Evolutionary conservation across 2,888 invertebrate genomes (phyloP), one percentile per base, ranked within the genome.

Genomic region (Sphaeridia pumilis): DNA sequence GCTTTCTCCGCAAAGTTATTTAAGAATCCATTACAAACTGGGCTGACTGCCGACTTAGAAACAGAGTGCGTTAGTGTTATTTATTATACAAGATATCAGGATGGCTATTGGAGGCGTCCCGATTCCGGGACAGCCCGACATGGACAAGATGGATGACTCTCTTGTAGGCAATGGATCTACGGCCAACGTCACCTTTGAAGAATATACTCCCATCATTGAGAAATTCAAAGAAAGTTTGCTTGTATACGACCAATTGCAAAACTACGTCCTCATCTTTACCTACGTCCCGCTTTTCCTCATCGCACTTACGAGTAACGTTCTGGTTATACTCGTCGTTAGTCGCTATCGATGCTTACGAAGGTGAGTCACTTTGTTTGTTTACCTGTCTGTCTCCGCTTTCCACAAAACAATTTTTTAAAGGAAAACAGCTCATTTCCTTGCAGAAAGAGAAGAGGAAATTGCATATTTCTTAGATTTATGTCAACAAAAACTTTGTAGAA

Each of bases 291-390:
- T 81, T 3, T 79, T 81, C 55, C 63, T 80, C 17, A 65, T 80
- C 44, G 81, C 82, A 0, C 68, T 81, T 21, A 69, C 76, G 5
- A 78, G 81, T 2, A 82, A 83, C 65, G 71, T 77, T n/a, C 70
- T 82, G 10, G 77, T 82, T 1, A 81, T 83, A 49, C 71, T 79
- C 2, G 79, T 82, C 1, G 80, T 82, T 47, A 75, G 80, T 56
- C 80, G 80, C 65, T 81, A 79, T 66, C 77, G 80, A 58, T 80
- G 80, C 63, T 79, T 81, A 66, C 75, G 80, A 66, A 82, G 78
- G 83, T 81, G 17, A 38, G 7, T 38, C 38, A 38, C 38, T 38
- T 38, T 12, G 12, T 17, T 17, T 14, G 31, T 14, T 17, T 38
- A 20, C 7, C 7, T 38, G 17, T 5, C 12, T 14, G 12, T 38